A percentile compares a stretch with the other conserved stretches of the same genome.
Conservation (phyloP, 35 echinoderm and acorn worm genomes). For the Apostichopus parvimensis region DNA sequence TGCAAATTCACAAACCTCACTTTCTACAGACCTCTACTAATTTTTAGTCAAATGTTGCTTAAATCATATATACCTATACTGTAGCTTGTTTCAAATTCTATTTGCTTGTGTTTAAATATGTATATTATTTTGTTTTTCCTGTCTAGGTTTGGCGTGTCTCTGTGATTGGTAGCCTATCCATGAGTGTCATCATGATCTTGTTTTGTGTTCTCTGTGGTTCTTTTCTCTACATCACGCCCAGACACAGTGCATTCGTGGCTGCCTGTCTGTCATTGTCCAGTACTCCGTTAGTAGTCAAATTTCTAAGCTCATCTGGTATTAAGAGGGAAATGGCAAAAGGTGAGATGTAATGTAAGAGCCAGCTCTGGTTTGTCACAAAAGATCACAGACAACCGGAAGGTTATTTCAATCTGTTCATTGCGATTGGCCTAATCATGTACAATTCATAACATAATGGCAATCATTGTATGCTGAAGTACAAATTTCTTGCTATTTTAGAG, state of each 20-base stretch:
- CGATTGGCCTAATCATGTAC: no score
- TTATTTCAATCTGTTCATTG: no score
- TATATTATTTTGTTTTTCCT: not conserved
- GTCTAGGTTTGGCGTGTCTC: constrained; percentile 89
- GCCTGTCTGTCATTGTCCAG: constrained; percentile 94
- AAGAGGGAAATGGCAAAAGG: constrained; percentile 73
- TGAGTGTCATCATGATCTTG: constrained; percentile 89
- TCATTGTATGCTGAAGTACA: no score
- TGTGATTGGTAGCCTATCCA: constrained; percentile 78
- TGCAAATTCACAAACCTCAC: no score
- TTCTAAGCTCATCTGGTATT: constrained; percentile 61
- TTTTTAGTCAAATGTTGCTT: no score
- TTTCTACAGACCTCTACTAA: no score
- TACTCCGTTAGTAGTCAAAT: constrained; percentile 95
- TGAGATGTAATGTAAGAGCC: not conserved
- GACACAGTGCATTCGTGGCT: constrained; percentile 91
- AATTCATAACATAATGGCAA: no score
- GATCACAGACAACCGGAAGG: no score
- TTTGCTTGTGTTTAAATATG: not conserved
- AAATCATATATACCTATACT: no score
- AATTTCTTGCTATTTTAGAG: no score
- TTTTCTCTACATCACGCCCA: constrained; percentile 78
- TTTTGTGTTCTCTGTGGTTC: constrained; percentile 88
- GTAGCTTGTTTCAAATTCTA: not conserved
- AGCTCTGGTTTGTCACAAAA: no score